Conservation (phyloP, 2,888 invertebrate genomes). For the Ernsta delagoae region DNA sequence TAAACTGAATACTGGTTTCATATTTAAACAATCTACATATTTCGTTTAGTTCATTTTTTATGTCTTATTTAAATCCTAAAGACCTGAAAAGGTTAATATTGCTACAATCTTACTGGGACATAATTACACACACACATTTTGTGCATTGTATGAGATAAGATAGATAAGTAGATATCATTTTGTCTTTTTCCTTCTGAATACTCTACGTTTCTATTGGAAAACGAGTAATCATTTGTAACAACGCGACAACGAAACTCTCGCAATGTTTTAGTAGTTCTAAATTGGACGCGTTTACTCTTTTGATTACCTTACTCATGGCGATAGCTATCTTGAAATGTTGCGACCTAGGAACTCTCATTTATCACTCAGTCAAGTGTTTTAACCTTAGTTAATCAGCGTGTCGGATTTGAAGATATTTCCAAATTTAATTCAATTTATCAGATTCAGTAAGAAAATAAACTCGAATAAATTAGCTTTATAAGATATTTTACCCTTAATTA, state of each 20-base stretch:
- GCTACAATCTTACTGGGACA: too few species aligned
- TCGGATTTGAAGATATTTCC: neutral
- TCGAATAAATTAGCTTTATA: too few species aligned
- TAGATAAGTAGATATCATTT: too few species aligned
- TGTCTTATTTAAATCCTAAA: too few species aligned
- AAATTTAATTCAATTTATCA: neutral
- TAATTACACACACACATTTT: too few species aligned
- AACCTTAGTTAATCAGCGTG: neutral
- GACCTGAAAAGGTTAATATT: too few species aligned
- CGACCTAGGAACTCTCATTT: constrained; percentile 14
- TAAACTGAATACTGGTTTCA: too few species aligned
- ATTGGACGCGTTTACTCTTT: constrained; percentile 25
- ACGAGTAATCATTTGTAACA: neutral
- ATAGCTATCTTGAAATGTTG: constrained; percentile 21
- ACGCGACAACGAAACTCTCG: constrained; percentile 5
- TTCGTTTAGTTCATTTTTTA: too few species aligned
- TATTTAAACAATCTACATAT: too few species aligned
- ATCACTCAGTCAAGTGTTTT: constrained; percentile 19
- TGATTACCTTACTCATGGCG: constrained; percentile 23
- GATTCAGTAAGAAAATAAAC: neutral
- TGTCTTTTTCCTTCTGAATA: neutral
- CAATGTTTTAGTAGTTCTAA: constrained; percentile 18
- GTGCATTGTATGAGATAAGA: too few species aligned
- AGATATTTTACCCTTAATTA: too few species aligned
- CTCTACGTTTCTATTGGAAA: neutral